These are phyloP conservation scores for Anguilla rostrata DNA, from an alignment of 2,113 vertebrate genomes.

Conservation along the genomic window DNA sequence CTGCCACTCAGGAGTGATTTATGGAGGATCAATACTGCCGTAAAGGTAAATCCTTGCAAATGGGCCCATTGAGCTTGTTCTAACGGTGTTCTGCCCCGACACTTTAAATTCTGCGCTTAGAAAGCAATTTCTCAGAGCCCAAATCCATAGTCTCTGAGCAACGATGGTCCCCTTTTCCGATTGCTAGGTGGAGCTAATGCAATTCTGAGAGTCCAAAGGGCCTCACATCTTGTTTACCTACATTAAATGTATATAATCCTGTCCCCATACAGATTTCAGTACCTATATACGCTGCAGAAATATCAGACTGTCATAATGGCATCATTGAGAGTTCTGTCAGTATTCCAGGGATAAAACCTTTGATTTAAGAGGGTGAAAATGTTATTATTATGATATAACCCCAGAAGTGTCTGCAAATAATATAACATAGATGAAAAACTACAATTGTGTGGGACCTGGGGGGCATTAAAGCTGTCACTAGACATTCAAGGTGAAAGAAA, in stretches of 20 bases:
- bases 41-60: constrained; percentile 12
- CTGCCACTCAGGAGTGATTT: constrained; percentile 10
- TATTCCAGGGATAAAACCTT: not conserved
- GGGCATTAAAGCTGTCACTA: not conserved
- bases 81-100: not conserved
- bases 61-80: not conserved
- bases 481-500: not conserved
- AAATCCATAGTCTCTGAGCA: not conserved
- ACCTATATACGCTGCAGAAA: not conserved
- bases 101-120: not conserved
- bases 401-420: not conserved
- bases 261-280: not conserved
- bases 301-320: no score
- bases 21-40: constrained; percentile 7
- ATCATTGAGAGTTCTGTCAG: no score
- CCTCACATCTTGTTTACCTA: not conserved
- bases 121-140: not conserved
- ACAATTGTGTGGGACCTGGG: not conserved
- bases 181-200: not conserved
- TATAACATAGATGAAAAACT: not conserved
- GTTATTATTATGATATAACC: not conserved
- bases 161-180: not conserved
- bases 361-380: not conserved
- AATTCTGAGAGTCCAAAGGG: not conserved
- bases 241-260: not conserved